Evolutionary conservation across 2,888 invertebrate genomes (phyloP), one percentile per base, ranked within the genome.

Genomic region (Tupiocoris notatus): DNA sequence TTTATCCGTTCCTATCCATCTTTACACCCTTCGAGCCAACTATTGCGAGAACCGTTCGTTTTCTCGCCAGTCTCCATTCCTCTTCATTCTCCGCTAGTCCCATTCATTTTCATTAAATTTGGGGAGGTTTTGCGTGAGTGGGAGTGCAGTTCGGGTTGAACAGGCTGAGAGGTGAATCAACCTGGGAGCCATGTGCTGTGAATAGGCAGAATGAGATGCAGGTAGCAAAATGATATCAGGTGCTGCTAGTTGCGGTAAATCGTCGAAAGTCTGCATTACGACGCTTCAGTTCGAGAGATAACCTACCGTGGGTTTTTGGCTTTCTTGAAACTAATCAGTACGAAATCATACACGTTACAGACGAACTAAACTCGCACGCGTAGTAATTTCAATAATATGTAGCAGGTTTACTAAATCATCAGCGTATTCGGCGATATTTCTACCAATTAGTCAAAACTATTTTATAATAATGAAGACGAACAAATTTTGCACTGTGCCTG

Each of bases 31-130:
- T 21, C 68, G 18, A 22, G 2, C 59, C 67, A 58, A 68, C 68
- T 68, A 68, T 58, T 57, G 58, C 68, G 59, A 58, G 68, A 68
- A 39, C 68, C 68, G 68, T 68, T 68, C 68, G 68, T 68, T 68
- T 58, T 68, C 68, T 24, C 68, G 58, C 68, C 25, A 58, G 68
- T 58, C 20, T 68, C 68, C 68, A 68, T 68, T 68, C 24, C 68
- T 68, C 68, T 68, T 68, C 68, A 68, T 68, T 58, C 39, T 12
- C 58, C 24, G 68, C 68, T 9, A n/a, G 68, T 58, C 68, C 68
- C 68, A 68, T 68, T 68, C 68, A 68, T 68, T 68, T 68, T 68
- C 68, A 68, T 68, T 68, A 68, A 68, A 63, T 6, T 20, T 12
- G 3, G 39, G 39, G 39, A 39, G 39, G 39, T 12, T 12, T 39